A percentile compares a stretch with the other conserved stretches of the same genome.
phyloP scores from a whole-genome alignment of 2,888 invertebrate genomes.

The Drosophila paramelanica region DNA sequence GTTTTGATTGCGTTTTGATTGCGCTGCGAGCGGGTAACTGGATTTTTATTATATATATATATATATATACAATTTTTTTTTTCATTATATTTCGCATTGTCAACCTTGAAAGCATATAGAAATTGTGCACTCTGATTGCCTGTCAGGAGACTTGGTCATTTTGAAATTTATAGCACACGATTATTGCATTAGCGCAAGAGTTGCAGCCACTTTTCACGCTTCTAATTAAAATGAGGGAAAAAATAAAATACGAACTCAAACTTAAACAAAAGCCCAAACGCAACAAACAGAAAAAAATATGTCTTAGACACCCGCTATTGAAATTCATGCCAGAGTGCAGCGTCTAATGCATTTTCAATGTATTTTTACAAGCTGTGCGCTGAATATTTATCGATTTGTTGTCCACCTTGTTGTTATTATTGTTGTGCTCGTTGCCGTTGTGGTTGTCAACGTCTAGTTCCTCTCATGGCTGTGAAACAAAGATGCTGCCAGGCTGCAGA shows the following conservation, averaged over 20 bases:
- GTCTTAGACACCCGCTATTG: conserved; percentile 44
- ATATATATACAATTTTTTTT: background rate
- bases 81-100: conserved; percentile 43
- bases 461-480: conserved; percentile 46
- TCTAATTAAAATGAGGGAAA: conserved; percentile 59
- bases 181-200: conserved; percentile 68
- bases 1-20: conserved; percentile 39
- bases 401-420: conserved; percentile 22
- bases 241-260: background rate
- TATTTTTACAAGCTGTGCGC: conserved; percentile 65
- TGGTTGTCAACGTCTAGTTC: conserved; percentile 24
- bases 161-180: conserved; percentile 79
- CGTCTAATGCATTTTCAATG: conserved; percentile 80
- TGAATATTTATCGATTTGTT: conserved; percentile 76
- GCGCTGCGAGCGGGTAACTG: conserved; percentile 59
- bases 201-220: conserved; percentile 48
- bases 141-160: conserved; percentile 59
- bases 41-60: conserved; percentile 39
- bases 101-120: conserved; percentile 72
- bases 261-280: conserved; percentile 35
- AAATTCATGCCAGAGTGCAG: conserved; percentile 64
- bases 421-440: conserved; percentile 5
- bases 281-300: conserved; percentile 28
- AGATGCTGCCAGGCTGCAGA: conserved; percentile 51
- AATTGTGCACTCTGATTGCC: conserved; percentile 71